A percentile compares a stretch with the other conserved stretches of the same genome.
phyloP scores from a whole-genome alignment of 2,888 invertebrate species.

The Dromius quadrimaculatus region DNA sequence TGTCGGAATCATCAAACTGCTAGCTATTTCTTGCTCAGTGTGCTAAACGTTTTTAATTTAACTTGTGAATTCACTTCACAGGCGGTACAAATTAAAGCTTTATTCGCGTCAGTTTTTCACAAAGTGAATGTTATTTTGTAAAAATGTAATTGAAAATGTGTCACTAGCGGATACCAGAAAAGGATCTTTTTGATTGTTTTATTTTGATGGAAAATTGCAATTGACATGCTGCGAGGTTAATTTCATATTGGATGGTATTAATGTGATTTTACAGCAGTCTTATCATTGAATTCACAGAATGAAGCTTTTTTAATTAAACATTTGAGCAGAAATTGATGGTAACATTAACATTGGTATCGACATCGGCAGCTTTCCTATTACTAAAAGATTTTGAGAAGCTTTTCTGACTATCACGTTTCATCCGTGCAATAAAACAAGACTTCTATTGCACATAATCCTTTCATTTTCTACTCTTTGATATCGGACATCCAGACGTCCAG shows the following conservation, averaged over 20 bases:
- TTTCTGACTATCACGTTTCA: too few relatives aligned
- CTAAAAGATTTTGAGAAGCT: too few relatives aligned
- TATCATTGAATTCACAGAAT: neutral
- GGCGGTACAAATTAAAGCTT: slow-evolving; percentile 21
- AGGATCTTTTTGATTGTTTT: slow-evolving; percentile 1
- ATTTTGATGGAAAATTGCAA: too few relatives aligned
- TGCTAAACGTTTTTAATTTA: slow-evolving; percentile 32
- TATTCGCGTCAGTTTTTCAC: slow-evolving; percentile 2
- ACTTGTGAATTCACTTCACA: neutral
- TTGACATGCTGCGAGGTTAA: neutral
- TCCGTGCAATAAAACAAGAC: too few relatives aligned
- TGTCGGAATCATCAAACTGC: neutral
- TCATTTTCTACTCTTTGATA: neutral
- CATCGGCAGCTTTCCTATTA: too few relatives aligned
- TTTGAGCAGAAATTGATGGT: too few relatives aligned
- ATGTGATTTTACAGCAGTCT: too few relatives aligned
- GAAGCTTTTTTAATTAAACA: neutral
- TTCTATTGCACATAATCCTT: too few relatives aligned
- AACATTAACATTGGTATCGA: too few relatives aligned
- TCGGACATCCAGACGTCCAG: neutral
- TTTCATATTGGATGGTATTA: slow-evolving; percentile 11
- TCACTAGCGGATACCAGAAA: slow-evolving; percentile 4
- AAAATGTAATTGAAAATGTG: slow-evolving; percentile 12
- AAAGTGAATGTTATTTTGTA: slow-evolving; percentile 18
- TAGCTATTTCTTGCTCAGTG: neutral